Evolutionary conservation across 2,797 vertebrate genomes (phyloP).

Genomic region (Gobionotothen gibberifrons): DNA sequence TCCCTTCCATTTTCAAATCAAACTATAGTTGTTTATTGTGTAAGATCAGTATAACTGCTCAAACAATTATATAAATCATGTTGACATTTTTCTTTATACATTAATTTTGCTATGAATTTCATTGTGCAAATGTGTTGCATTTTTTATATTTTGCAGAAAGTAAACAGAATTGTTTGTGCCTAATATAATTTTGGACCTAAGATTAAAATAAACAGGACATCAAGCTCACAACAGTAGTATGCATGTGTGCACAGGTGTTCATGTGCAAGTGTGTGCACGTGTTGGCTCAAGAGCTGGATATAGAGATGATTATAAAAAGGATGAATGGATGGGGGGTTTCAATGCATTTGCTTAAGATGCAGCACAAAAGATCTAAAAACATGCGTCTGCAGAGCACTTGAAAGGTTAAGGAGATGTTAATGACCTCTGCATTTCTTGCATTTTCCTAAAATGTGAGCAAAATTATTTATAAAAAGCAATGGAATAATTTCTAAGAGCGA

Average conservation of each 20-base stretch:
- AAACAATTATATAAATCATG: background rate
- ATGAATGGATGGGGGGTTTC: slow-evolving; percentile 31
- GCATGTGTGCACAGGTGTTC: slow-evolving; percentile 16
- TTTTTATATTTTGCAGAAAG: background rate
- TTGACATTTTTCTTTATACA: background rate
- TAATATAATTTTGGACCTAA: background rate
- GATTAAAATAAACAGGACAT: background rate
- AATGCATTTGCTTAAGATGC: background rate
- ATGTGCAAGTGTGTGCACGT: slow-evolving; percentile 4
- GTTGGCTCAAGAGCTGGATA: slow-evolving; percentile 4
- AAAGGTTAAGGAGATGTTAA: background rate
- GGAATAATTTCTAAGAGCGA: background rate
- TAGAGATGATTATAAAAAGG: slow-evolving; percentile 27
- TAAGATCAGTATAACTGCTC: background rate
- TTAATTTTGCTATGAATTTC: background rate
- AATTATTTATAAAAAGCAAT: background rate
- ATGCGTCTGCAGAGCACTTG: slow-evolving; percentile 1
- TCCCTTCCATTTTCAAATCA: background rate
- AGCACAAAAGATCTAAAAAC: slow-evolving; percentile 24
- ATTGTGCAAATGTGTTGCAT: background rate
- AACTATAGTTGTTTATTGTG: background rate
- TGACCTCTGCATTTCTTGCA: background rate
- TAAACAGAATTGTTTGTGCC: background rate
- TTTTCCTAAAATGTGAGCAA: background rate
- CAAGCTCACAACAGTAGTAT: background rate